Conservation (phyloP, 2,113 vertebrate genomes). For the Lipophrys pholis region DNA sequence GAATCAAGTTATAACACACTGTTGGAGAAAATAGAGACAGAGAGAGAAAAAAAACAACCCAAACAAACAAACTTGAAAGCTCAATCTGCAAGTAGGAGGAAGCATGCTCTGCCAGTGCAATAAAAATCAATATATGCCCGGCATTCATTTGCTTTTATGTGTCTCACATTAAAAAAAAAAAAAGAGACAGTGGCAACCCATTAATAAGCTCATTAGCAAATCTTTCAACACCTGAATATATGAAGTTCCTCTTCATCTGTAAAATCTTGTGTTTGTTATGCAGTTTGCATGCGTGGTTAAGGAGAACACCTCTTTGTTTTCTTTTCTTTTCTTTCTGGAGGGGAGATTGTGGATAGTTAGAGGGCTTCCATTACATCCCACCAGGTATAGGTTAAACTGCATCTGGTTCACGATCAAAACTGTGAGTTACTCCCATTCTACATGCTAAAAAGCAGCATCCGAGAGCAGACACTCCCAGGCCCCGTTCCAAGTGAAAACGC, state of each 20-base stretch:
- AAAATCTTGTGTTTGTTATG: background rate
- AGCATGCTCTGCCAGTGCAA: background rate
- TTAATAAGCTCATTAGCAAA: constrained; percentile 60
- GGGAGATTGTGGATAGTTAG: too few relatives aligned
- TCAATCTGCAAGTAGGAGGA: background rate
- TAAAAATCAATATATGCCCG: constrained; percentile 14
- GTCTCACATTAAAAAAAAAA: constrained; percentile 5
- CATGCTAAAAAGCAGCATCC: too few relatives aligned
- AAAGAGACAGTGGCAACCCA: constrained; percentile 17
- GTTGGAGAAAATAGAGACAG: background rate
- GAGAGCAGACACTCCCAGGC: too few relatives aligned
- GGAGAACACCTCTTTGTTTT: background rate
- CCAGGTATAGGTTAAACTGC: too few relatives aligned
- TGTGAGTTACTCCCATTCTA: too few relatives aligned
- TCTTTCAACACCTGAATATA: constrained; percentile 29
- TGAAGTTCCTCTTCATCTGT: constrained; percentile 7
- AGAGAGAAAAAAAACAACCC: too few relatives aligned
- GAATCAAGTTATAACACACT: constrained; percentile 9
- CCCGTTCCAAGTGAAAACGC: too few relatives aligned
- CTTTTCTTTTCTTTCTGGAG: too few relatives aligned
- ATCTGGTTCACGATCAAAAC: too few relatives aligned
- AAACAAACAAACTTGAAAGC: constrained; percentile 7
- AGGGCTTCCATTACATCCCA: too few relatives aligned
- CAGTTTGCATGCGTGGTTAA: background rate
- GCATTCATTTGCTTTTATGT: constrained; percentile 25